These are phyloP conservation scores for Trypoxylus dichotomus DNA, from an alignment of 1,140 invertebrate species.

Conservation along the genomic window DNA sequence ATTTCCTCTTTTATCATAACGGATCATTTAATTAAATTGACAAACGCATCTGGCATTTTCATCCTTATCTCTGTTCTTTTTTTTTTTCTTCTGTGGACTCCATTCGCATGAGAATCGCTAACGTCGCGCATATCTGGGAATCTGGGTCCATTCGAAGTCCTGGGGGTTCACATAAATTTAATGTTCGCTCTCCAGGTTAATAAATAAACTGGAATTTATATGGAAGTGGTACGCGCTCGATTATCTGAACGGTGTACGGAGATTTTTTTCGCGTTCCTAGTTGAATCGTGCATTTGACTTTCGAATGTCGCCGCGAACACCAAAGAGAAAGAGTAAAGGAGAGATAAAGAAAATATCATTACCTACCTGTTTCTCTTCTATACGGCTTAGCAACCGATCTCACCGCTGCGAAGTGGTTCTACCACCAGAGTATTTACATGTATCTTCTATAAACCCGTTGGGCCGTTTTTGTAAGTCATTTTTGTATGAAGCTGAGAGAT, in stretches of 20 bases:
- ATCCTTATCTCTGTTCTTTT: background rate
- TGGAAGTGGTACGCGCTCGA: conserved; percentile 14
- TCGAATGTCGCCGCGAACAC: conserved; percentile 1
- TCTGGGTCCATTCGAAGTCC: conserved; percentile 17
- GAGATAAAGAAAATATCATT: conserved; percentile 7
- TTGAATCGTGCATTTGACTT: conserved; percentile 18
- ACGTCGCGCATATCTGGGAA: background rate
- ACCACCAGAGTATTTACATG: conserved; percentile 16
- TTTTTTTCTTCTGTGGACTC: background rate
- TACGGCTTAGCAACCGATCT: conserved; percentile 13
- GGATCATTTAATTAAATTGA: conserved; percentile 7
- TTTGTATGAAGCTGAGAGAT: conserved; percentile 11
- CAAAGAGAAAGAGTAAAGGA: background rate
- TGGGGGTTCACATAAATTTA: conserved; percentile 10
- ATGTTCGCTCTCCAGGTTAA: background rate
- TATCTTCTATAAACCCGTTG: conserved; percentile 16
- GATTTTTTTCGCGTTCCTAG: conserved; percentile 7
- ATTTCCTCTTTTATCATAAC: conserved; percentile 3
- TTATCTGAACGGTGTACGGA: background rate
- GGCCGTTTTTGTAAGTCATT: conserved; percentile 23
- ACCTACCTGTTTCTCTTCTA: conserved; percentile 7
- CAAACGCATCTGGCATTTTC: background rate
- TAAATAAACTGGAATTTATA: conserved; percentile 23
- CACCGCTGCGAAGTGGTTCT: background rate
- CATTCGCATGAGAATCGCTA: background rate